These are phyloP conservation scores for Porites australiensis DNA, from an alignment of 64 coral and sea anemone genomes.

Conservation along the genomic window DNA sequence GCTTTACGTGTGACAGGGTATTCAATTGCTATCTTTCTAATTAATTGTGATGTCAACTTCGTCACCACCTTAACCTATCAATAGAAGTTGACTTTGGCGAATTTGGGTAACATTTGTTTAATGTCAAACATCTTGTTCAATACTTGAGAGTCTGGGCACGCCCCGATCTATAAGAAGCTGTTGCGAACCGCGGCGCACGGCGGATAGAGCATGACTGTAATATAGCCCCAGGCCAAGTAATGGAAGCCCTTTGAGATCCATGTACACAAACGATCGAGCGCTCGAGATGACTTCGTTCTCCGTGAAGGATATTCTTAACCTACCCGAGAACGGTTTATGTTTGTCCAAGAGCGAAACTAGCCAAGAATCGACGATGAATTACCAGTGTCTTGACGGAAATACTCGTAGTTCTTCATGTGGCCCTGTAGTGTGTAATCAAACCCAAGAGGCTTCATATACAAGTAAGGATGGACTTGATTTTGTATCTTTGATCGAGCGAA, in stretches of 20 bases:
- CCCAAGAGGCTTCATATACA: slow-evolving; percentile 85
- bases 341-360: slow-evolving; percentile 76
- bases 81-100: slow-evolving; percentile 93
- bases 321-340: slow-evolving; percentile 73
- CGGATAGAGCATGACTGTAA: slow-evolving; percentile 83
- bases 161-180: slow-evolving; percentile 84
- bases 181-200: slow-evolving; percentile 55
- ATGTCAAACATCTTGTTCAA: slow-evolving; percentile 99
- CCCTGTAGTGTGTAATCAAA: slow-evolving; percentile 83
- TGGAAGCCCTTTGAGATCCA: slow-evolving; percentile 94
- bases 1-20: slow-evolving; percentile 91
- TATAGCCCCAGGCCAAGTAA: slow-evolving; percentile 68
- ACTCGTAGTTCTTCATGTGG: slow-evolving; percentile 85
- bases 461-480: slow-evolving; percentile 96
- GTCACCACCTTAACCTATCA: slow-evolving; percentile 99
- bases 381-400: slow-evolving; percentile 76
- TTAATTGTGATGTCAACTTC: slow-evolving; percentile 98
- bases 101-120: slow-evolving; percentile 97
- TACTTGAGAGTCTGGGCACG: slow-evolving; percentile 91
- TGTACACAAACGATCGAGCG: slow-evolving; percentile 84
- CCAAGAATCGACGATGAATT: slow-evolving; percentile 70
- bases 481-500: slow-evolving; percentile 93
- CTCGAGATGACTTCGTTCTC: slow-evolving; percentile 98
- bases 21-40: slow-evolving; percentile 99
- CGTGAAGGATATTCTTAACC: slow-evolving; percentile 97